Percentiles rank a stretch among this genome's conserved stretches.
Evolutionary conservation across 2,113 vertebrate species (phyloP).

Genomic region (Podarcis muralis): DNA sequence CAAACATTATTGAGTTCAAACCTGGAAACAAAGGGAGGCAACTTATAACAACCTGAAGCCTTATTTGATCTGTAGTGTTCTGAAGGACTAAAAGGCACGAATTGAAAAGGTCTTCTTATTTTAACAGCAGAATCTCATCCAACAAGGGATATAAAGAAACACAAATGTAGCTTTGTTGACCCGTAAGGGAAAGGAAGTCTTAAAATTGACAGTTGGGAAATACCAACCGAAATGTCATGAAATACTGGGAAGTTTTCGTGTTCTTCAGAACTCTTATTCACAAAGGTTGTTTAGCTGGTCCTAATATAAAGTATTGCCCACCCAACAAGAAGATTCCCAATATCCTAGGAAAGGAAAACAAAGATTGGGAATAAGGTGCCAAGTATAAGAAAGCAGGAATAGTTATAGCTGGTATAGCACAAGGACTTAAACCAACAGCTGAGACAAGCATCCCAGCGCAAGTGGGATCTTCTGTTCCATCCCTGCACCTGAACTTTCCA

Average conservation of each 20-base stretch:
- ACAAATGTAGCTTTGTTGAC: too few species aligned
- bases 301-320: too few species aligned
- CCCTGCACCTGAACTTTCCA: too few species aligned
- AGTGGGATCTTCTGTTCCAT: neutral
- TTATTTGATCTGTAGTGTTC: neutral
- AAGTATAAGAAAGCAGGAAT: neutral
- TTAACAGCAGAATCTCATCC: neutral
- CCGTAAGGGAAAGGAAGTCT: too few species aligned
- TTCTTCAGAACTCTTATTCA: too few species aligned
- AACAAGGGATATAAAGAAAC: too few species aligned
- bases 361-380: neutral
- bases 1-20: neutral
- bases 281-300: too few species aligned
- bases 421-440: neutral
- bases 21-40: neutral
- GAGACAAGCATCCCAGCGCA: neutral
- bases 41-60: neutral
- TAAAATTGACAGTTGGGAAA: too few species aligned
- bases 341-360: neutral
- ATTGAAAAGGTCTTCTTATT: neutral
- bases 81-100: neutral
- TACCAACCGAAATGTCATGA: too few species aligned
- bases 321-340: neutral
- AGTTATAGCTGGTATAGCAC: neutral
- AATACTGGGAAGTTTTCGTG: too few species aligned